A percentile compares a stretch with the other conserved stretches of the same genome.
Conservation (phyloP, 2,888 invertebrate species). For the Notocelia uddmanniana region DNA sequence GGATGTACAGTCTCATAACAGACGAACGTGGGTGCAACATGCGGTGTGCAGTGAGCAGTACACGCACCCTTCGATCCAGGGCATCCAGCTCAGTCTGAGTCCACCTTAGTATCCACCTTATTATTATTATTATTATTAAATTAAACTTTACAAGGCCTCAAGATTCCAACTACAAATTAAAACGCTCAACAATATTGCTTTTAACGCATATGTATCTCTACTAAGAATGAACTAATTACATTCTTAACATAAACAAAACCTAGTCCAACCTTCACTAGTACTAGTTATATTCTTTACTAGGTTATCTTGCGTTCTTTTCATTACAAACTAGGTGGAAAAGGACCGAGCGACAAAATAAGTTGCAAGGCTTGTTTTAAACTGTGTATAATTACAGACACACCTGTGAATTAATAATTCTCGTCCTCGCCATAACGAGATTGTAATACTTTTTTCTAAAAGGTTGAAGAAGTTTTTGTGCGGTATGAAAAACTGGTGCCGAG, state of each 20-base stretch:
- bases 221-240: background rate
- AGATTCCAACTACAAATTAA: background rate
- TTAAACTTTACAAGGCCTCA: background rate
- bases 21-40: too few relatives aligned
- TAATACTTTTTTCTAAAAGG: constrained; percentile 16
- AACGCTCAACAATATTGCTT: background rate
- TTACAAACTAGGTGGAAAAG: background rate
- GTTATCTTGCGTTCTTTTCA: background rate
- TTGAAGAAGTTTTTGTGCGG: background rate
- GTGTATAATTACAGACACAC: constrained; percentile 25
- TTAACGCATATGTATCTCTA: background rate
- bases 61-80: too few relatives aligned
- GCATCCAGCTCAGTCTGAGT: too few relatives aligned
- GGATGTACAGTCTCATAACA: too few relatives aligned
- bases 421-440: constrained; percentile 27
- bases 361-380: constrained; percentile 8
- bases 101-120: too few relatives aligned
- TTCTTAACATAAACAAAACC: background rate
- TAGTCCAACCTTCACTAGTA: constrained; percentile 1
- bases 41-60: too few relatives aligned
- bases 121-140: too few relatives aligned
- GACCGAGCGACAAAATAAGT: constrained; percentile 5
- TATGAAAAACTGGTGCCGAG: constrained; percentile 27
- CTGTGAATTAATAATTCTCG: constrained; percentile 33
- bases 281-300: background rate